Base-by-base conservation (phyloP, 1,140 invertebrate species). In the Papilio machaon region DNA sequence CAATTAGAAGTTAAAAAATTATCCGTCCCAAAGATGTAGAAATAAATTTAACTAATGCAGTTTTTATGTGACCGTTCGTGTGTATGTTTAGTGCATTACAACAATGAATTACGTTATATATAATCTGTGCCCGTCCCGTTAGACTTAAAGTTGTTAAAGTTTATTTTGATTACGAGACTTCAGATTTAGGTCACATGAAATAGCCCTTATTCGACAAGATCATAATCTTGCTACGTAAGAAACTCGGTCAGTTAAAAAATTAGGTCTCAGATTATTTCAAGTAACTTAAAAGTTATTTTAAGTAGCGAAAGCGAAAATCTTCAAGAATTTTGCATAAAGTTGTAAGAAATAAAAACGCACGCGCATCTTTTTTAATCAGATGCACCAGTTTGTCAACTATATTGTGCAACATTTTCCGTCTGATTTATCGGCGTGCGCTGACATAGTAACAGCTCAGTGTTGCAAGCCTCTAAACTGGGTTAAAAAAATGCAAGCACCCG, bases 401-500 rank as follows among this genome's bases (percentile, higher is more conserved):
- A 35, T 67, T 67, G 64, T 23, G 64, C 30, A 67, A 67, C 9
- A 64, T 64, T 35, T 35, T 23, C 46, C 19, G 19, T 52, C 23
- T 75, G 43, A 74, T 74, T 74, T 74, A 47, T 43, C 17, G 13
- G 46, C 19, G 9, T 46, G 17, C 43, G 46, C 73, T 74, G 73
- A 75, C 73, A 49, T 75, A 75, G 73, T 11, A 49, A 49, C 46
- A 47, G 73, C 9, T 52, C 19, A 47, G 73, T 54, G 43, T 75
- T 75, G 73, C 73, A 75, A 75, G 73, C 43, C 9, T 74, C 35
- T 47, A 23, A 75, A 75, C 73, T 75, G 73, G 73, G 73, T 75
- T 75, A 75, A 75, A 75, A 52, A 75, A 75, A 75, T 75, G 73
- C 73, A 75, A 75, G 8, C 46, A 9, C 35, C 23, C 35, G 46